Evolutionary conservation across 1,140 invertebrate species (phyloP).

Genomic region (Muscidifurax raptorellus): DNA sequence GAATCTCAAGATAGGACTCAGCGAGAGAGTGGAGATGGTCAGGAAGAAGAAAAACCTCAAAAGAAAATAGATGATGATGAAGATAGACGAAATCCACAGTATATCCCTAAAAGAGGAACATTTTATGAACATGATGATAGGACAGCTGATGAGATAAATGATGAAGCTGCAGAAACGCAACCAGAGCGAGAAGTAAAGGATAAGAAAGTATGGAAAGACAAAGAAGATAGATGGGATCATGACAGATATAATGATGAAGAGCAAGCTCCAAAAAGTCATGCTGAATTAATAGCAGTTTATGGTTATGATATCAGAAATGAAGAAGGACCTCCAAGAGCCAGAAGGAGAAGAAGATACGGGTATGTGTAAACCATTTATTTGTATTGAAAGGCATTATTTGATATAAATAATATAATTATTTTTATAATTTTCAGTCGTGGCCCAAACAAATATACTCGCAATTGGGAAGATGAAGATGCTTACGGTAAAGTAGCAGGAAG

Average conservation of each 20-base stretch:
- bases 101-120: conserved; percentile 95
- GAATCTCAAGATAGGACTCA: conserved; percentile 71
- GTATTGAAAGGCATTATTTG: conserved; percentile 23
- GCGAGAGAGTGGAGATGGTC: conserved; percentile 79
- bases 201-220: conserved; percentile 80
- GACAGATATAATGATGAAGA: conserved; percentile 89
- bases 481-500: conserved; percentile 78
- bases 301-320: conserved; percentile 96
- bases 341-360: conserved; percentile 90
- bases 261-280: conserved; percentile 90
- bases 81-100: conserved; percentile 96
- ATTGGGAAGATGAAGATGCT: conserved; percentile 94
- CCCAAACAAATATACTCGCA: conserved; percentile 92
- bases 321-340: conserved; percentile 91
- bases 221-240: conserved; percentile 90
- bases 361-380: conserved; percentile 68
- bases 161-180: conserved; percentile 65
- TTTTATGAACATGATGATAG: conserved; percentile 98
- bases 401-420: conserved; percentile 32
- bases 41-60: conserved; percentile 77
- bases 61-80: conserved; percentile 94
- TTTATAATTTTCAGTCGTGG: conserved; percentile 80
- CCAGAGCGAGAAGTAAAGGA: conserved; percentile 73
- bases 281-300: conserved; percentile 92
- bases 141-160: conserved; percentile 81